phyloP scores from a whole-genome alignment of 2,797 vertebrate species.

The Sebastes oblongus region DNA sequence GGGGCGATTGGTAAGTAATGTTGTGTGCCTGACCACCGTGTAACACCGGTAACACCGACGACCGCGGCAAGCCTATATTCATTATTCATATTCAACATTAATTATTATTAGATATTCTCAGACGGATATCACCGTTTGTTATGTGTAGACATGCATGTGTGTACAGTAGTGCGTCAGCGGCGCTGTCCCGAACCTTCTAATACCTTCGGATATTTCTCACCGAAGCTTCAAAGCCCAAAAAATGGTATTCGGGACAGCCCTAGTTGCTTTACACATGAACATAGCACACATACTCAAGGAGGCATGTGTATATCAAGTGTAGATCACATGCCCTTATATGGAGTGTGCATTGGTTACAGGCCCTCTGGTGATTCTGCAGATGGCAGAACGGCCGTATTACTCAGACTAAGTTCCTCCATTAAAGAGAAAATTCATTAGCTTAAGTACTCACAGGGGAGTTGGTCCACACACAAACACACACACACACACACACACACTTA shows the following conservation, averaged over 20 bases:
- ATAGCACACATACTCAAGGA: neutral
- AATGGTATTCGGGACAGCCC: too few relatives aligned
- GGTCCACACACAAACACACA: conserved; percentile 28
- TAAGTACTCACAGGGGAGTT: conserved; percentile 65
- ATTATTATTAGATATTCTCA: too few relatives aligned
- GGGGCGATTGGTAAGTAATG: too few relatives aligned
- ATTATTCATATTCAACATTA: too few relatives aligned
- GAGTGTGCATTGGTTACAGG: neutral
- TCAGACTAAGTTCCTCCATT: conserved; percentile 54
- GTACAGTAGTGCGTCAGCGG: rapidly evolving
- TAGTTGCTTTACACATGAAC: neutral
- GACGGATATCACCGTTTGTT: too few relatives aligned
- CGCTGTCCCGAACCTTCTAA: too few relatives aligned
- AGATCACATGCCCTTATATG: conserved; percentile 6
- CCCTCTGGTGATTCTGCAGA: conserved; percentile 31
- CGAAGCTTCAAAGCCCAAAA: too few relatives aligned
- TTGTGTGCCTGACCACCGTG: too few relatives aligned
- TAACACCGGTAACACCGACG: too few relatives aligned
- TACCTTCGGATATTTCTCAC: too few relatives aligned
- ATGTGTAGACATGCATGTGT: too few relatives aligned
- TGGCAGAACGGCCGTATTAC: neutral
- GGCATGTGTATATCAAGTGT: neutral
- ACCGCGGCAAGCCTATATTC: too few relatives aligned
- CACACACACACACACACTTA: conserved; percentile 14
- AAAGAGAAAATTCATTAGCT: conserved; percentile 70